A percentile compares a stretch with the other conserved stretches of the same genome.
Conservation (phyloP, 1,140 invertebrate species). For the Dendroctonus ponderosae region DNA sequence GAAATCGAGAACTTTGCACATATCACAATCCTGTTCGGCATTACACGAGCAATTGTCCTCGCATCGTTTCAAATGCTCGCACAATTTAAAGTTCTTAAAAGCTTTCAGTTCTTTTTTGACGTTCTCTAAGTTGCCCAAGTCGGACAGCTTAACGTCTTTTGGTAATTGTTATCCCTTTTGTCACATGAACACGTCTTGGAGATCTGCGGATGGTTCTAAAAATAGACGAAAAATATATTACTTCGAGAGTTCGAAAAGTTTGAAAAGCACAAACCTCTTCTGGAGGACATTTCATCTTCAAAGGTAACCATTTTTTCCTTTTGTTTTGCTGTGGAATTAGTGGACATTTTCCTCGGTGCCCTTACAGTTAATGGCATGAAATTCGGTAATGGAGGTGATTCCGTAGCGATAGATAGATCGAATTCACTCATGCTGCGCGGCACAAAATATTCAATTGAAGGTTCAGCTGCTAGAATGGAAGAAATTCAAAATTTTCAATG, state of each 20-base stretch:
- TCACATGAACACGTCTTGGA: constrained; percentile 67
- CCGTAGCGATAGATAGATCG: constrained; percentile 63
- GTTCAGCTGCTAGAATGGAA: constrained; percentile 51
- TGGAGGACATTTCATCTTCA: constrained; percentile 64
- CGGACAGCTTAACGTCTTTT: constrained; percentile 33
- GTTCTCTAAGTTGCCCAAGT: constrained; percentile 34
- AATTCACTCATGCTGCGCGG: constrained; percentile 79
- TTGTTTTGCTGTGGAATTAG: constrained; percentile 32
- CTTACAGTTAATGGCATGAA: constrained; percentile 45
- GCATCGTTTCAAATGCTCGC: constrained; percentile 48
- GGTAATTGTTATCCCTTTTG: constrained; percentile 49
- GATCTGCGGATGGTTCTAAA: constrained; percentile 30
- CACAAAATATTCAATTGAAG: constrained; percentile 77
- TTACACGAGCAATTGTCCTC: constrained; percentile 49
- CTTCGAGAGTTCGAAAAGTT: not conserved
- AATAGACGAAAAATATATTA: constrained; percentile 1
- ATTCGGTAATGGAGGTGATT: constrained; percentile 38
- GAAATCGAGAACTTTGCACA: constrained; percentile 50
- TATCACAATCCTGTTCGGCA: constrained; percentile 48
- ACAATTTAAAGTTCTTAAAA: constrained; percentile 48
- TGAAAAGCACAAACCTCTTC: constrained; percentile 28
- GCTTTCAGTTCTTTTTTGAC: constrained; percentile 46
- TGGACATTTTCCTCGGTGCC: constrained; percentile 43
- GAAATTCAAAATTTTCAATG: constrained; percentile 5
- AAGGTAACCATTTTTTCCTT: constrained; percentile 79